phyloP scores from a whole-genome alignment of 1,140 invertebrate species.

The Ditylenchus dipsaci region DNA sequence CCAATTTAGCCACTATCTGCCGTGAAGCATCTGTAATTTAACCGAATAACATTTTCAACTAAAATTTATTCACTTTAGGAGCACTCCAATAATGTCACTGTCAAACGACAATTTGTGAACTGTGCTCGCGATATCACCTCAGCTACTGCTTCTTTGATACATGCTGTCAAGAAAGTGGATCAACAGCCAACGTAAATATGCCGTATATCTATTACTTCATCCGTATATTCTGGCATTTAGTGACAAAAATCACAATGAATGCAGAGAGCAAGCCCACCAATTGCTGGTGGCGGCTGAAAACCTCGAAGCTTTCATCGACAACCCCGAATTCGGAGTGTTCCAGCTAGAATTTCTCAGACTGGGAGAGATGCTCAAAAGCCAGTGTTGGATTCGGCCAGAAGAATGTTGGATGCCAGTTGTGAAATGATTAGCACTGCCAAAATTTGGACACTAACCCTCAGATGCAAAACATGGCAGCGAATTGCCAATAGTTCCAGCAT shows the following conservation, averaged over 20 bases:
- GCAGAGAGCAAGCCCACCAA: conserved; percentile 75
- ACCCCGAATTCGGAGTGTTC: conserved; percentile 84
- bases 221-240: conserved; percentile 62
- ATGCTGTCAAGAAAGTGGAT: conserved; percentile 82
- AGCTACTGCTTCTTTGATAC: conserved; percentile 85
- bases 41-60: background rate
- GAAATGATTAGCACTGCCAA: conserved; percentile 85
- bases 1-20: conserved; percentile 87
- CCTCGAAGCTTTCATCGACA: conserved; percentile 84
- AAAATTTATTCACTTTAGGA: conserved; percentile 59
- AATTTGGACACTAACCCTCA: conserved; percentile 79
- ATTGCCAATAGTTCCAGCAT: conserved; percentile 86
- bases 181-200: conserved; percentile 11
- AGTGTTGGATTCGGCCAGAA: conserved; percentile 74
- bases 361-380: conserved; percentile 72
- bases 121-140: conserved; percentile 94
- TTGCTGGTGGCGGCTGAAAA: conserved; percentile 84
- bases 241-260: conserved; percentile 74
- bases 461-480: conserved; percentile 89
- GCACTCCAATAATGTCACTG: conserved; percentile 83
- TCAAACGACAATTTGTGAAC: conserved; percentile 92
- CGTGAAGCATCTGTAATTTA: conserved; percentile 70
- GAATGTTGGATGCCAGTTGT: conserved; percentile 77
- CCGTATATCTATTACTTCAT: background rate
- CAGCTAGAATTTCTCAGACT: conserved; percentile 79